Base-by-base conservation (phyloP, 2,797 vertebrate genomes). In the Rhynchonycteris naso region DNA sequence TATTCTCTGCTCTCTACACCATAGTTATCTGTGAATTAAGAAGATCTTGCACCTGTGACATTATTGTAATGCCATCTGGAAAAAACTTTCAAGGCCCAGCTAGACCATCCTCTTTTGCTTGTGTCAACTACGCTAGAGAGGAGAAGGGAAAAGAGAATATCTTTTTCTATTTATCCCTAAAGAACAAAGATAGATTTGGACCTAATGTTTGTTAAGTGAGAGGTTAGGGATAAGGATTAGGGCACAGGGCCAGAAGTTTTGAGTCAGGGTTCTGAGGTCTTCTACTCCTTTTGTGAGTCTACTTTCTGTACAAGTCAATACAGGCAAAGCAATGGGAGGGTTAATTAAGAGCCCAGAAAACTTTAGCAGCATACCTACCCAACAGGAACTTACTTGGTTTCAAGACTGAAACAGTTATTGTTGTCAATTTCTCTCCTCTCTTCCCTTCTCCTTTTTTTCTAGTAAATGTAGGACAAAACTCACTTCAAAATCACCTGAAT, bases 401-500 rank as follows among this genome's bases (percentile, higher is more conserved):
- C 47, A 84, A 43, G 72, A 76, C 52, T 43, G 59, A 93, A 95
- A 93, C 68, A 82, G 43, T 87, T 54, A 68, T 87, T 87, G 90
- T 82, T 94, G 96, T 96, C 85, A 65, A 24, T 94, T 90, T 93
- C 56, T 83, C 52, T 90, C 28, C 33, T 74, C 15, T n/a, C 2
- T 3, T 30, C 24, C 76, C 61, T 4, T 92, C 28, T 93, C 58
- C 47, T 71, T 82, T 88, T 88, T 79, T 63, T 61, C 78, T 72
- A 85, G 35, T 74, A 86, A 95, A 91, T 92, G 22, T 2, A 81
- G 81, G 33, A 5, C 78, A 93, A 93, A 83, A 66, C 21, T 94
- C 61, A 74, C 68, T 94, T 95, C 71, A 93, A 21, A 95, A 94
- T 96, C 76, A 96, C 71, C 79, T 78, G 52, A 93, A 80, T 92